Base-by-base conservation (phyloP, 2,888 invertebrate species). In the Melanostoma scalare region DNA sequence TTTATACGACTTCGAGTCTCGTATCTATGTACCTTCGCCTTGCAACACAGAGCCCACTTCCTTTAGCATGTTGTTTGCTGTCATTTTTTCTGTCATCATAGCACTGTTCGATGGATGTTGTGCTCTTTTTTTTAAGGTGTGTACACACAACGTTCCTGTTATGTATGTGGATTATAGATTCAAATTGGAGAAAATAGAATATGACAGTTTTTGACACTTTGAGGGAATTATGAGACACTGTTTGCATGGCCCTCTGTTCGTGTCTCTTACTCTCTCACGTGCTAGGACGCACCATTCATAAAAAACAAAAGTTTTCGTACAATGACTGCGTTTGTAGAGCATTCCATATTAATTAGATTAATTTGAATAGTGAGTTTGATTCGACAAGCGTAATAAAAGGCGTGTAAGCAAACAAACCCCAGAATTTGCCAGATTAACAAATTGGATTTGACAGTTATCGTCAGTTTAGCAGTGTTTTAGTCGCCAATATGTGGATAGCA, bases 11-110 rank as follows among this genome's bases (percentile, higher is more conserved):
- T 52, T 31, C n/a, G 6, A 40, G 53, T 60, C 50, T 33, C 53
- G 9, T 33, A 31, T 52, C 53, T 46, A 33, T 20, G 44, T 35
- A 38, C 9, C 8, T n/a, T 6, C 6, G 55, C 44, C 10, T 55
- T 38, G 58, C 6, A 56, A 4, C 36, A 8, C 30, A 56, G 46
- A 68, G 53, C 79, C 61, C 84, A 84, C 84, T 79, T 79, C 67
- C 69, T 74, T 75, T 75, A 79, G 75, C 67, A 79, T 71, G 71
- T 75, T 75, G 79, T 84, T 71, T 72, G 74, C 79, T 84, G 84
- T 84, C 84, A 84, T 79, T 84, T 75, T 75, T 20, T 50, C 79
- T 84, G 84, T 84, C 84, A 79, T 79, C 84, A 71, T 52, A 46
- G 69, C 75, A 75, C 60, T 67, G 74, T 79, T 84, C 84, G 74